Evolutionary conservation across 2,888 invertebrate species (phyloP).

Genomic region (Malacosoma neustria): DNA sequence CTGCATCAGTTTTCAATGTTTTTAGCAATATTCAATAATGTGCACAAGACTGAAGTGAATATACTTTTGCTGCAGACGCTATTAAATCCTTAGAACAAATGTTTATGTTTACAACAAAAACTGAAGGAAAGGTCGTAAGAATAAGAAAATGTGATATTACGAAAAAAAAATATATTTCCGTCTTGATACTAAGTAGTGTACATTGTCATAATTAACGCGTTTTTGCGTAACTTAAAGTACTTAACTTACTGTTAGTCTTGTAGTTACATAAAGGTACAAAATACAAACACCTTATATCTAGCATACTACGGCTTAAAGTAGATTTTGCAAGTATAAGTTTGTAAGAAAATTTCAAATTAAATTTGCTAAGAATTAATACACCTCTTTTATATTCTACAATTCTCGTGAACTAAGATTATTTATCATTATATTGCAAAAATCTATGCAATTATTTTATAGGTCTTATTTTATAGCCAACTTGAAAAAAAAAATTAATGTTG

Average conservation of each 20-base stretch:
- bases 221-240: background rate
- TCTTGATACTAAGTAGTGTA: conserved; percentile 18
- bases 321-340: background rate
- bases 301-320: background rate
- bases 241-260: background rate
- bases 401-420: too few species aligned
- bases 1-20: too few species aligned
- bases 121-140: too few species aligned
- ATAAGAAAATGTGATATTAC: conserved; percentile 15
- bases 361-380: background rate
- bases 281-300: conserved; percentile 2
- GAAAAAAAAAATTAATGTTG: too few species aligned
- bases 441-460: too few species aligned
- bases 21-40: too few species aligned
- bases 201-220: background rate
- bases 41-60: too few species aligned
- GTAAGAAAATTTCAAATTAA: background rate
- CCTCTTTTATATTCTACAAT: too few species aligned
- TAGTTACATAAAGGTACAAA: background rate
- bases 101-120: conserved; percentile 1
- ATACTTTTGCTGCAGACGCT: too few species aligned
- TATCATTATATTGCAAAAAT: too few species aligned
- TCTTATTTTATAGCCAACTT: too few species aligned
- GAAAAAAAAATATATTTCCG: conserved; percentile 43
- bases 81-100: too few species aligned